Percentiles rank a stretch among this genome's conserved stretches.
Conservation (phyloP, 2,888 invertebrate species). For the Chrysotoxum bicinctum region DNA sequence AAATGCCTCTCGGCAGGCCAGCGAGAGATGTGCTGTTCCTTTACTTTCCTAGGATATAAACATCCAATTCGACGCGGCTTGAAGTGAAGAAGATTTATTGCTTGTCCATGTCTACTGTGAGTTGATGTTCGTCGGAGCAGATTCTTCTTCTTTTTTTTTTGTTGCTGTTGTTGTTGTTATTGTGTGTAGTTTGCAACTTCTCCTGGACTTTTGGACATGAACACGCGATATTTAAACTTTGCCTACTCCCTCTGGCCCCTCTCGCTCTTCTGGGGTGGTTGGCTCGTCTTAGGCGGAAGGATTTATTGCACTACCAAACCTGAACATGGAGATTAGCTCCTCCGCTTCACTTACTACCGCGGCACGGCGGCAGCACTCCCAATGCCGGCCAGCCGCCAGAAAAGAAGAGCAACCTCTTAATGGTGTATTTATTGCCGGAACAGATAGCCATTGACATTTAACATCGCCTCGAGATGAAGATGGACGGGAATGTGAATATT, state of each 20-base stretch:
- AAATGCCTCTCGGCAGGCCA: constrained; percentile 41
- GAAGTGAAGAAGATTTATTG: constrained; percentile 72
- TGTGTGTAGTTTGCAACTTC: constrained; percentile 28
- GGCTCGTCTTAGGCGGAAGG: constrained; percentile 68
- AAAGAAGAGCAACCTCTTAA: constrained; percentile 65
- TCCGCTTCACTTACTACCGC: constrained; percentile 55
- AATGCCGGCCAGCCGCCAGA: constrained; percentile 14
- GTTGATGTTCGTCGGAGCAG: constrained; percentile 65
- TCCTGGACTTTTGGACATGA: constrained; percentile 64
- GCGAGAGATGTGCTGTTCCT: constrained; percentile 46
- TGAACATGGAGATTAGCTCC: constrained; percentile 72
- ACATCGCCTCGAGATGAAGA: constrained; percentile 66
- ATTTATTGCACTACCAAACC: constrained; percentile 69
- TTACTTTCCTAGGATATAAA: constrained; percentile 67
- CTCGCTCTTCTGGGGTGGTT: constrained; percentile 45
- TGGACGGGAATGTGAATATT: constrained; percentile 60
- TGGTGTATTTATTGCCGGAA: constrained; percentile 72
- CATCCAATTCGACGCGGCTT: constrained; percentile 72
- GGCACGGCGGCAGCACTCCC: neutral
- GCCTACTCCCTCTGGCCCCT: neutral
- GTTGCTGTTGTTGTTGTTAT: constrained; percentile 8
- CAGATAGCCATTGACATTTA: constrained; percentile 73
- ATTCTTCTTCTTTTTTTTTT: constrained; percentile 21
- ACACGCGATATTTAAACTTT: constrained; percentile 69
- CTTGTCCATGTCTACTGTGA: constrained; percentile 70